Base-by-base conservation (phyloP, 2,797 vertebrate genomes). In the Tenualosa ilisha region DNA sequence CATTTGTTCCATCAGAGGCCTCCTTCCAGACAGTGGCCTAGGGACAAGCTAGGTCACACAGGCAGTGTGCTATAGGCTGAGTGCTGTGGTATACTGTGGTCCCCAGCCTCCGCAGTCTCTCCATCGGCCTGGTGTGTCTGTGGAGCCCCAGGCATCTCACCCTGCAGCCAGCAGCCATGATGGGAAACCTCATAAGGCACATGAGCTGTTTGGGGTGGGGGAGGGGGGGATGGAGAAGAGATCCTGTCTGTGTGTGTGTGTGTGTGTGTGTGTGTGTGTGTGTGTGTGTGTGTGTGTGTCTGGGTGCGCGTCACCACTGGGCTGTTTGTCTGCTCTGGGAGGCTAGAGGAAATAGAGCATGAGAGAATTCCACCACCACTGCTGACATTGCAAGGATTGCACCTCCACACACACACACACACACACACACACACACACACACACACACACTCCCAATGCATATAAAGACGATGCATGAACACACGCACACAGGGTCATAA, bases 391-490 rank as follows among this genome's bases (percentile, higher is more conserved):
- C 68, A 75, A 75, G 68, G 37, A 40, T 31, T 20, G 31, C 68
- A 75, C 63, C 63, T 68, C 63, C 11, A 26, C n/a, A 26, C 24
- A 68, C 63, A 68, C 63, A 68, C 63, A 68, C 31, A 75, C 31
- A 75, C 68, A 75, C 68, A 40, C 68, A 40, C 31, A 75, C 68
- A 75, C 65, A 17, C 65, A 72, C 65, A 72, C 65, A 40, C 31
- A 72, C 65, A 68, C 63, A 37, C 63, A 68, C 63, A 68, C 63
- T n/a, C n/a, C n/a, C n/a, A n/a, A n/a, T n/a, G 17, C 17, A n/a
- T 17, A 22, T 61, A n/a, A 46, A 46, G 43, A 46, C 6, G 43
- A 2, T 46, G 43, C 43, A 46, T 46, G 43, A 46, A 31, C 61
- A 31, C 61, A 65, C 61, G 0, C 24, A 31, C 63, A 31, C n/a